Base-by-base conservation (phyloP, 1,140 invertebrate species). In the Dendroctonus valens region DNA sequence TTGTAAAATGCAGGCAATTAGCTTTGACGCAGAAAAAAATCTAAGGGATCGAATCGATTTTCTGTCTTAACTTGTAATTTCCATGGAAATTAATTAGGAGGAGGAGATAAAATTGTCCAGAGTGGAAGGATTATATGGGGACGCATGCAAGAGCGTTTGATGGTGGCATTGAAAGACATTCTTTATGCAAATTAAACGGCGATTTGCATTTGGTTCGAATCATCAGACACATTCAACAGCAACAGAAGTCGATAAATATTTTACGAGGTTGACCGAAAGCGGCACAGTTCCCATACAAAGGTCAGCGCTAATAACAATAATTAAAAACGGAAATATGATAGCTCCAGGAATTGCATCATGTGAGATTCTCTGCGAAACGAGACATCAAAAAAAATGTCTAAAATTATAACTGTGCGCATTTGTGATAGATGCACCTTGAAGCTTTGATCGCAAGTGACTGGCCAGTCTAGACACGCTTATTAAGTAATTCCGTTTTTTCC, bases 1-100 rank as follows among this genome's bases (percentile, higher is more conserved):
- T 70, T 55, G 67, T 72, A 49, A 61, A 59, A 26, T 72, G 71
- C 50, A 64, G 52, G 37, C 69, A 72, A 58, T 65, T 72, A 58
- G 71, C 69, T 8, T 59, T 72, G 42, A 60, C 46, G 11, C 53
- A 60, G 37, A 69, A 69, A 62, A 59, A 62, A 14, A 41, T 15
- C 57, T 62, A 59, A 40, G 41, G 11, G 12, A 40, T 40, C 37
- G 11, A 37, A 42, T 54, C 38, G 52, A 54, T 54, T 54, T 54
- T 40, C 15, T 54, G 52, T 54, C 52, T 39, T 54, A 40, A n/a
- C 52, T 54, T 54, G 11, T 38, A 9, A 54, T 39, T 26, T 26
- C 26, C 26, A 26, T 26, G 26, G 26, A 26, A 26, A 26, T 26
- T 26, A 26, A 26, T 26, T 26, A 26, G 26, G 26, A 26, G 26